phyloP scores from a whole-genome alignment of 2,888 invertebrate genomes.

The Zaprionus obscuricornis region DNA sequence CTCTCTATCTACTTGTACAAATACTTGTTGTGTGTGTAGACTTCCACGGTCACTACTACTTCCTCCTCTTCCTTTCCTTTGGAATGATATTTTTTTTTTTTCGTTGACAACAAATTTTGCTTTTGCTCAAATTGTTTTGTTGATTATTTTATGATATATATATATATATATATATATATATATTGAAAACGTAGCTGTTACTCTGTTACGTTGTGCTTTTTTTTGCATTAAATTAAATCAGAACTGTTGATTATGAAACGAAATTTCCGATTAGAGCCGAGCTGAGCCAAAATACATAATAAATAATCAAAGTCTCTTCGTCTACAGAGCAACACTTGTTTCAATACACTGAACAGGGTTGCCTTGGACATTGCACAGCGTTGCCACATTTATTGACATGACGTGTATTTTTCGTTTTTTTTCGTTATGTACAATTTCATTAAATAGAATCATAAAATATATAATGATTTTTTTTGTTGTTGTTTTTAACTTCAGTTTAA shows the following conservation, averaged over 20 bases:
- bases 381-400: constrained; percentile 54
- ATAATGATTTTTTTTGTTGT: constrained; percentile 3
- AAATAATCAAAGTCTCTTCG: constrained; percentile 55
- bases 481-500: not conserved
- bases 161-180: too few relatives aligned
- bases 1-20: constrained; percentile 21
- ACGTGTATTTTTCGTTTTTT: constrained; percentile 48
- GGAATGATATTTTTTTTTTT: constrained; percentile 41
- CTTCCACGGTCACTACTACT: constrained; percentile 55
- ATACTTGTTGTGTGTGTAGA: constrained; percentile 31
- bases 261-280: constrained; percentile 42
- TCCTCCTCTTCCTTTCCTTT: constrained; percentile 36
- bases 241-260: constrained; percentile 70
- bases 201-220: constrained; percentile 27
- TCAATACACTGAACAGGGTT: constrained; percentile 46
- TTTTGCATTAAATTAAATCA: constrained; percentile 17
- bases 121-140: constrained; percentile 39
- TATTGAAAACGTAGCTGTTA: constrained; percentile 27
- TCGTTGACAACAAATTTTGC: constrained; percentile 56
- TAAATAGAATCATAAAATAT: too few relatives aligned
- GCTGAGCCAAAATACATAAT: constrained; percentile 35
- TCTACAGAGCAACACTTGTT: constrained; percentile 66
- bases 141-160: constrained; percentile 12
- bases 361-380: constrained; percentile 36
- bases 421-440: not conserved